These are phyloP conservation scores for Dendrolimus houi DNA, from an alignment of 2,888 invertebrate genomes.

Conservation along the genomic window DNA sequence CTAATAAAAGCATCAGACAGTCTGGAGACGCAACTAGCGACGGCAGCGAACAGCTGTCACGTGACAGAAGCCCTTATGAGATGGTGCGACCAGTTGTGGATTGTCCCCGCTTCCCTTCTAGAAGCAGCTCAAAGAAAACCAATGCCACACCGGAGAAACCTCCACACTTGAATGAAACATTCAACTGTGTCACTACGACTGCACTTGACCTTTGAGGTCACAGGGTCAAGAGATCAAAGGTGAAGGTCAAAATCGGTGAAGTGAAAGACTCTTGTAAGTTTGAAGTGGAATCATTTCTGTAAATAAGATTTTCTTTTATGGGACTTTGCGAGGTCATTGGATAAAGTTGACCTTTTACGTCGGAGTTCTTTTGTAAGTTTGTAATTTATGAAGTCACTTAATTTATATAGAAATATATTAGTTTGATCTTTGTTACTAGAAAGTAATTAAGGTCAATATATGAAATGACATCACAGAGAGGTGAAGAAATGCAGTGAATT, in stretches of 20 bases:
- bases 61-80: conserved; percentile 90
- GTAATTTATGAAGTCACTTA: too few relatives aligned
- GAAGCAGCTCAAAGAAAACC: conserved; percentile 74
- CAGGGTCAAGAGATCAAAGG: conserved; percentile 8
- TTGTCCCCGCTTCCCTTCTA: conserved; percentile 82
- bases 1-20: conserved; percentile 78
- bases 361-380: too few relatives aligned
- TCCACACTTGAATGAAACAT: conserved; percentile 38
- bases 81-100: conserved; percentile 86
- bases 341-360: too few relatives aligned
- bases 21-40: conserved; percentile 84
- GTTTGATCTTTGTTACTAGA: too few relatives aligned
- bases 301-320: too few relatives aligned
- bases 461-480: too few relatives aligned
- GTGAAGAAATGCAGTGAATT: too few relatives aligned
- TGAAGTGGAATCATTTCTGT: too few relatives aligned
- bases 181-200: conserved; percentile 1
- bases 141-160: conserved; percentile 42
- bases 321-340: too few relatives aligned
- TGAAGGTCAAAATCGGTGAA: conserved; percentile 9
- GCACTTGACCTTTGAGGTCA: conserved; percentile 6
- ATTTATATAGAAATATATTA: too few relatives aligned
- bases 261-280: conserved; percentile 1
- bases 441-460: too few relatives aligned
- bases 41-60: conserved; percentile 92